phyloP scores from a whole-genome alignment of 2,888 invertebrate genomes.

The Ceratothoa steindachneri region DNA sequence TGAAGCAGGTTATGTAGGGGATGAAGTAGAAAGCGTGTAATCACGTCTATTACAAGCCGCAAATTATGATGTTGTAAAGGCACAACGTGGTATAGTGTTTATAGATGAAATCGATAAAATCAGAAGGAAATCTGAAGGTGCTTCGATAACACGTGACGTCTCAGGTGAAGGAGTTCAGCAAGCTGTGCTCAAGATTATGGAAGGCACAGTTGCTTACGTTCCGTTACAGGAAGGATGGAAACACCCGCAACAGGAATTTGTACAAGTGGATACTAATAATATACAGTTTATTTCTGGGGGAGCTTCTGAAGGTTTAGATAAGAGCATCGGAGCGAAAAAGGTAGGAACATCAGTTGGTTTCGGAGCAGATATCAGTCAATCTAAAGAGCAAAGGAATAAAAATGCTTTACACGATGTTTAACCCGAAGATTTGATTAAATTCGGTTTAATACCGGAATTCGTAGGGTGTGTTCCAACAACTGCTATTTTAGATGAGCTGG shows the following conservation, averaged over 20 bases:
- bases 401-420: neutral
- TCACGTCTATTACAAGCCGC: constrained; percentile 1
- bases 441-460: constrained; percentile 7
- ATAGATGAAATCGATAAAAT: neutral
- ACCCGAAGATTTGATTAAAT: neutral
- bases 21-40: constrained; percentile 50
- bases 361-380: neutral
- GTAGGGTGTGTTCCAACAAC: constrained; percentile 2
- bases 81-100: neutral
- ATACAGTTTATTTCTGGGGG: constrained; percentile 7
- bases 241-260: neutral
- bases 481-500: no score
- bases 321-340: neutral
- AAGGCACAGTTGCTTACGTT: constrained; percentile 47
- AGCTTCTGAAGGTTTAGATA: constrained; percentile 1
- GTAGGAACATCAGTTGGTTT: neutral
- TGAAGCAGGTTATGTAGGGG: constrained; percentile 51
- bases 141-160: constrained; percentile 48
- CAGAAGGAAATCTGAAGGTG: neutral
- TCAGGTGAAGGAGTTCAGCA: constrained; percentile 49
- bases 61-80: neutral
- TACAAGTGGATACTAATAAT: constrained; percentile 9
- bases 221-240: constrained; percentile 34
- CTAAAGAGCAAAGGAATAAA: neutral
- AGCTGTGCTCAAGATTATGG: constrained; percentile 47